Base-by-base conservation (phyloP, 2,888 invertebrate species). In the Synanthedon tipuliformis region DNA sequence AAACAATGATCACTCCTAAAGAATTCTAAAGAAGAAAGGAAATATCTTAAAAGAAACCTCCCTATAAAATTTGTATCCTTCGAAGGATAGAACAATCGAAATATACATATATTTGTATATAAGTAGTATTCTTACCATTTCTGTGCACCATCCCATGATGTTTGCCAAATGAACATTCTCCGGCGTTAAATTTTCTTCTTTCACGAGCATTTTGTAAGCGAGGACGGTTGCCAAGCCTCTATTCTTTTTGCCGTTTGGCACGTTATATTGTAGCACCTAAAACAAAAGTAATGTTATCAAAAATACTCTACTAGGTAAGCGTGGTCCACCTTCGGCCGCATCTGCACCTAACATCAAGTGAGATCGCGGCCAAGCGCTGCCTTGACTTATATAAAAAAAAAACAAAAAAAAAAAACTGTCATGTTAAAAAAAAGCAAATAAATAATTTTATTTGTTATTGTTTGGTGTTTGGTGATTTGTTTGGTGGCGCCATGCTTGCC, bases 91-190 rank as follows among this genome's bases (percentile, higher is more conserved):
- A n/a, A n/a, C n/a, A n/a, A n/a, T n/a, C n/a, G n/a, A n/a, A n/a
- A n/a, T n/a, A n/a, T n/a, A n/a, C 15, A 10, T 12, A 45, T 45
- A 45, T 1, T 12, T n/a, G 45, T 12, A 45, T n/a, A 11, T 45
- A 15, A 4, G 3, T 3, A 1, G 4, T 34, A 34, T 51, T 82
- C 90, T 88, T 78, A 98, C 97, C 93, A 97, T 90, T 91, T 98
- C 98, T 4, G 95, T 91, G 73, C 97, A 96, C 97, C 98, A 98
- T 57, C 97, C 98, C 75, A 98, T 89, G 63, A 96, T 92, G 61
- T 94, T 92, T 0, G 95, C 95, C 56, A 92, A 77, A 62, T 92
- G 90, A 45, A 96, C 78, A 64, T 94, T 94, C 61, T 95, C 95
- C 0, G 93, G 91, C 0, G 93, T 94, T 3, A 93, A 79, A 55